These are phyloP conservation scores for Folsomia manolachei DNA, from an alignment of 2,888 invertebrate genomes.

Conservation along the genomic window DNA sequence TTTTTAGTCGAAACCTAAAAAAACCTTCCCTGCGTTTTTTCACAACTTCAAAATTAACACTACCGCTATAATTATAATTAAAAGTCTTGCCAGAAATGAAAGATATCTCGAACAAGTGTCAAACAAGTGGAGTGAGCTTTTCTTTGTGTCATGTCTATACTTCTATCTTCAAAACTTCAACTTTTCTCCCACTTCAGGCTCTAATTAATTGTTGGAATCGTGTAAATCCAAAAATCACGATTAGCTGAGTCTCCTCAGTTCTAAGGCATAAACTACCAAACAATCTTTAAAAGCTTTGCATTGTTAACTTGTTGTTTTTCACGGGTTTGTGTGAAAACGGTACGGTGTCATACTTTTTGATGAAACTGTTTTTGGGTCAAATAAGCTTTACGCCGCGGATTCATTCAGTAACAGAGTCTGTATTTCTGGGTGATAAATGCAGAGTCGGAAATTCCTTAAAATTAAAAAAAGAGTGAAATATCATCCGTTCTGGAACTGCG, in stretches of 20 bases:
- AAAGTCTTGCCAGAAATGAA: background rate
- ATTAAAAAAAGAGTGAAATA: background rate
- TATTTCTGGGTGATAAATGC: background rate
- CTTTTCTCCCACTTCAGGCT: background rate
- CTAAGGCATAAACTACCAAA: too few species aligned
- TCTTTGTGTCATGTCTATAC: too few species aligned
- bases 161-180: background rate
- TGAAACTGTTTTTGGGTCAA: background rate
- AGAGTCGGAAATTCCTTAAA: background rate
- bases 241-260: background rate
- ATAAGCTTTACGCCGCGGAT: background rate
- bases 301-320: background rate
- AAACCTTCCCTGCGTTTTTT: background rate
- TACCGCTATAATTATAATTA: background rate
- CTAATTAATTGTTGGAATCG: slow-evolving; percentile 10
- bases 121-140: too few species aligned
- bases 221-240: slow-evolving; percentile 1
- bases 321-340: slow-evolving; percentile 3
- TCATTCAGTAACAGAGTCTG: too few species aligned
- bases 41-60: background rate
- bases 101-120: background rate
- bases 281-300: background rate
- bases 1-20: background rate
- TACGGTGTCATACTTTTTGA: slow-evolving; percentile 7
- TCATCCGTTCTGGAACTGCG: too few species aligned